These are phyloP conservation scores for Nymphalis c-album DNA, from an alignment of 2,888 invertebrate genomes.

Conservation along the genomic window DNA sequence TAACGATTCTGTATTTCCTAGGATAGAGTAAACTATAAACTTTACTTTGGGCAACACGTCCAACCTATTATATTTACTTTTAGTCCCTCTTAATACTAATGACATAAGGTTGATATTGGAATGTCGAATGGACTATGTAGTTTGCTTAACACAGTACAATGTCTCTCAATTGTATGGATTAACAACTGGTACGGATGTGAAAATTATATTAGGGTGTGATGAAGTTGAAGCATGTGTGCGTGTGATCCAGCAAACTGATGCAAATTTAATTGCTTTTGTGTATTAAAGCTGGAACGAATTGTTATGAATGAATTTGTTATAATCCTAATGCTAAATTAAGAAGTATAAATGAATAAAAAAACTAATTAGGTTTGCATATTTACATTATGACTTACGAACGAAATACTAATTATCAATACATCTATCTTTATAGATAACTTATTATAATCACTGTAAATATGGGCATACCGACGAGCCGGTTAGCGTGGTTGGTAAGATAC, in stretches of 20 bases:
- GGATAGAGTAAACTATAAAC: background rate
- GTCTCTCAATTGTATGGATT: constrained; percentile 14
- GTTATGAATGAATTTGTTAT: too few species aligned
- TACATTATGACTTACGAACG: too few species aligned
- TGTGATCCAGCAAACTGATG: constrained; percentile 6
- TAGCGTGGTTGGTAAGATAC: too few species aligned
- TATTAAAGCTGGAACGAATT: background rate
- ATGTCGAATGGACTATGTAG: background rate
- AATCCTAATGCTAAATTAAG: too few species aligned
- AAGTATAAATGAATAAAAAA: too few species aligned
- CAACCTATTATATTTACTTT: background rate
- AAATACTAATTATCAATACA: too few species aligned
- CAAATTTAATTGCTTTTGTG: constrained; percentile 13
- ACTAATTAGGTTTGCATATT: too few species aligned
- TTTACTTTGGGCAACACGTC: background rate
- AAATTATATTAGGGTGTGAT: constrained; percentile 14
- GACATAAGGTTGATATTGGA: background rate
- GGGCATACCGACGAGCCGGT: too few species aligned
- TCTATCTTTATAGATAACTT: too few species aligned
- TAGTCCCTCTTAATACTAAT: background rate
- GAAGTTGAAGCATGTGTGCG: constrained; percentile 3
- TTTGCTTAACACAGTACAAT: background rate
- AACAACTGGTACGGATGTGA: constrained; percentile 4
- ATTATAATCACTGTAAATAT: too few species aligned
- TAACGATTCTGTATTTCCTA: constrained; percentile 1